Base-by-base conservation (phyloP, 1,140 invertebrate genomes). In the Gonatopus flavifemur region DNA sequence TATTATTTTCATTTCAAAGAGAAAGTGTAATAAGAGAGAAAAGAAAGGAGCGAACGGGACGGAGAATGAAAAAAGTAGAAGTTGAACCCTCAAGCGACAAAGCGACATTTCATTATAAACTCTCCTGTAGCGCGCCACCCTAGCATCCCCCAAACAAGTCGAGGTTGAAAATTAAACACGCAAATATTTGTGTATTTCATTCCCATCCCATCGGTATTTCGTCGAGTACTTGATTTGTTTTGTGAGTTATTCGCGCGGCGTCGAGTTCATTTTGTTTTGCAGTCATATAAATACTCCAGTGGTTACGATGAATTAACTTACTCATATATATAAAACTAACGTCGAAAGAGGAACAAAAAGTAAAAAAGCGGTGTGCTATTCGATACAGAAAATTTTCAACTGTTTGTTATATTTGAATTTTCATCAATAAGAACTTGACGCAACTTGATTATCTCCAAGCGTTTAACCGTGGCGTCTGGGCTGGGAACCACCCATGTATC, bases 61-160 rank as follows among this genome's bases (percentile, higher is more conserved):
- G 30, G 18, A 1, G 15, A 18, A 5, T 10, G 24, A 12, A n/a
- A 15, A 9, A 15, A 5, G 39, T 13, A 40, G n/a, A n/a, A n/a
- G n/a, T n/a, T n/a, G n/a, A 54, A 62, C 66, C 59, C 57, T 67
- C 52, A 33, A 60, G 56, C 62, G 65, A 72, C 72, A 74, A 72
- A 70, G 60, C 59, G 62, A 68, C 66, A 59, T 70, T 72, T 72
- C 63, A 71, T 74, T 70, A 74, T 71, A 70, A 70, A 71, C 22
- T 42, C 43, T 42, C 33, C 46, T 32, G 20, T 40, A 30, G 40
- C 30, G 51, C 28, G 24, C 7, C 12, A 25, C 16, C 30, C 15
- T 13, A 40, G 22, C 21, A 40, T 19, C 36, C 28, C 22, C 36
- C 39, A 3, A 28, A 35, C 43, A 38, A 56, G 40, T 25, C 56